Evolutionary conservation across 2,888 invertebrate species (phyloP), one percentile per base, ranked within the genome.

Genomic region (Atethmia centrago): DNA sequence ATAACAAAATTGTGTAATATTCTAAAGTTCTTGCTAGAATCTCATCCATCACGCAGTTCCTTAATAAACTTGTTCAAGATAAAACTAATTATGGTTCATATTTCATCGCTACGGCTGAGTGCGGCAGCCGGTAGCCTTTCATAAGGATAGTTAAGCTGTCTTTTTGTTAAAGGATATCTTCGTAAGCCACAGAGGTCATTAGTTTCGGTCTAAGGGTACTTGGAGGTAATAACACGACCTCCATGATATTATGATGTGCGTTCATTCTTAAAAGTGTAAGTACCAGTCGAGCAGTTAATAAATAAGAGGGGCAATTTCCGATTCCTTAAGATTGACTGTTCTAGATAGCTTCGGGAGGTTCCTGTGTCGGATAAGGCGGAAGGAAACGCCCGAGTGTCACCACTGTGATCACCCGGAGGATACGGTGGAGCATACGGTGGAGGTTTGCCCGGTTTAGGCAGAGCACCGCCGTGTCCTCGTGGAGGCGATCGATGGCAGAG

Each of bases 1-100:
- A 31, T 71, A 28, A 75, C 67, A 31, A 62, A 75, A 31, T 31
- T 16, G 3, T 28, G 12, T 59, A 56, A 76, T 51, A 49, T 42
- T 53, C 36, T 19, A 45, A 68, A 77, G 36, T 51, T 63, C 63
- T 53, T 19, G 3, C 21, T n/a, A 21, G 10, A 55, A 40, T 61
- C 42, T 56, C 70, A 79, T 79, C 80, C 25, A 66, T 79, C 64
- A 74, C 9, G n/a, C 31, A 51, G 45, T 64, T 51, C 45, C 61
- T 59, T 70, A 63, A 55, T 70, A 55, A 75, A 70, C 66, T 70
- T n/a, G n/a, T 47, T 19, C 49, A 28, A n/a, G 66, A 65, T 65
- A 21, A 49, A 62, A 42, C 10, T 53, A 58, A 81, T 76, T 66
- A 71, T 51, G 42, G 25, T 14, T 14, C 53, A 45, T 71, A 70